These are phyloP conservation scores for Spialia ferax DNA, from an alignment of 2,888 invertebrate genomes.

Conservation along the genomic window DNA sequence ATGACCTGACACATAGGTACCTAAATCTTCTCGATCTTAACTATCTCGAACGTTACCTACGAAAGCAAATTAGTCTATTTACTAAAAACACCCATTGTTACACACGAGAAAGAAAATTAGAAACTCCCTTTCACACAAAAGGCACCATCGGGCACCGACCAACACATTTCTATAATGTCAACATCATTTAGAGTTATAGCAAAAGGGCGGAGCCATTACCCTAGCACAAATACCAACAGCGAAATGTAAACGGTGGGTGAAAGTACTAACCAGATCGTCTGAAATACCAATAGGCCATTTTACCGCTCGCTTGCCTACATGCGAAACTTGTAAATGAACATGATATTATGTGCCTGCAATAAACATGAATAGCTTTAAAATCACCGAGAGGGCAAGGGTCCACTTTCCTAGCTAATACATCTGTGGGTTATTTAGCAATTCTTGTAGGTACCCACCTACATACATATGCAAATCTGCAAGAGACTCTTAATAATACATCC, in stretches of 20 bases:
- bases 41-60: neutral
- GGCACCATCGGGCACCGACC: conserved; percentile 28
- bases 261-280: conserved; percentile 73
- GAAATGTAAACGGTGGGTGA: conserved; percentile 80
- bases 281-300: conserved; percentile 72
- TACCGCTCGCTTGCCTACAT: conserved; percentile 51
- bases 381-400: conserved; percentile 20
- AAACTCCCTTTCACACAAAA: conserved; percentile 51
- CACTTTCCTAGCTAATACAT: conserved; percentile 28
- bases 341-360: conserved; percentile 42
- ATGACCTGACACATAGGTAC: no score
- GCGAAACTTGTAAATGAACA: conserved; percentile 52
- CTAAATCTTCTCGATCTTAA: neutral
- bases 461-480: conserved; percentile 21
- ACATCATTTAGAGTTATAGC: conserved; percentile 56
- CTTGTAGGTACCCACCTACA: no score
- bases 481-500: neutral
- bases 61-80: neutral
- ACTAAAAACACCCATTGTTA: conserved; percentile 8
- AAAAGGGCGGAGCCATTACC: conserved; percentile 61
- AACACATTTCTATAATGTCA: conserved; percentile 51
- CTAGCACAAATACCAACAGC: conserved; percentile 77
- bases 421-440: conserved; percentile 11
- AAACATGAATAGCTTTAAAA: conserved; percentile 35
- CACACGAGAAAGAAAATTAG: conserved; percentile 28